Evolutionary conservation across 2,113 vertebrate species (phyloP).

Genomic region (Callorhinus ursinus): DNA sequence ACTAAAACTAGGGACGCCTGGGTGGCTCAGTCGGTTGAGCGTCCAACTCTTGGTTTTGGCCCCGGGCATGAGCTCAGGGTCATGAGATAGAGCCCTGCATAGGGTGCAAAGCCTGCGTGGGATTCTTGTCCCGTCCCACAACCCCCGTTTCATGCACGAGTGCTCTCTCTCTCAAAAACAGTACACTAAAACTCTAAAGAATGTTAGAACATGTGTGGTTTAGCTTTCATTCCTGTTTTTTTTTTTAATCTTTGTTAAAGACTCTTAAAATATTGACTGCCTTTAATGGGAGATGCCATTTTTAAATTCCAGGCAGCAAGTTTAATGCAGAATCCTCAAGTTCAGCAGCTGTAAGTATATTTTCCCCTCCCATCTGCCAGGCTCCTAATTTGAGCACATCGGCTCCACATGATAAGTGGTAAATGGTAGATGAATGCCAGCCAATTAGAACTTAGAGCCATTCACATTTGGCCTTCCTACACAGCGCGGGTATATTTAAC

Average conservation of each 20-base stretch:
- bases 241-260: background rate
- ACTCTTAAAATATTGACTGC: slow-evolving; percentile 23
- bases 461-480: background rate
- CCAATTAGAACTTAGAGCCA: background rate
- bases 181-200: background rate
- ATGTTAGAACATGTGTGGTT: background rate
- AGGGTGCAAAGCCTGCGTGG: background rate
- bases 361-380: background rate
- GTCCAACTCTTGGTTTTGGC: background rate
- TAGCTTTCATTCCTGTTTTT: background rate
- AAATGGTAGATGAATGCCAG: background rate
- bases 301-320: slow-evolving; percentile 92
- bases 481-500: background rate
- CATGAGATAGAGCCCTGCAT: background rate
- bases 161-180: background rate
- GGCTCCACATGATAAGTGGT: slow-evolving; percentile 12
- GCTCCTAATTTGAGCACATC: background rate
- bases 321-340: slow-evolving; percentile 99
- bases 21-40: background rate
- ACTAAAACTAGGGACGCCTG: background rate
- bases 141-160: background rate
- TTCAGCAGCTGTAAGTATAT: slow-evolving; percentile 96
- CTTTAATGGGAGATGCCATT: slow-evolving; percentile 72
- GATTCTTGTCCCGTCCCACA: background rate
- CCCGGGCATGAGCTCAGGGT: background rate